phyloP scores from a whole-genome alignment of 2,888 invertebrate species.

The Omphaloscelis lunosa region DNA sequence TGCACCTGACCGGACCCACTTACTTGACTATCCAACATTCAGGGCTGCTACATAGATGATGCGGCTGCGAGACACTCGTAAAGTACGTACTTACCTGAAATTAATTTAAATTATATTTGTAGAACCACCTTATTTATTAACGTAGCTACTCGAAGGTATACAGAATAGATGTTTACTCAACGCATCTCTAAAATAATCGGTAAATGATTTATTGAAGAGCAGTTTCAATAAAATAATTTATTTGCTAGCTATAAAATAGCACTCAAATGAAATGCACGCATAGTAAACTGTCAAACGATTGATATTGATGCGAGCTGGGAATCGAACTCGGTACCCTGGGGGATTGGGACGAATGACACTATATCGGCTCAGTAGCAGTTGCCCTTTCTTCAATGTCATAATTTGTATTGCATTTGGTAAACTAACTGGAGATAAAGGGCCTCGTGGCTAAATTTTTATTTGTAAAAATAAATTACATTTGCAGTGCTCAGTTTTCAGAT shows the following conservation, averaged over 20 bases:
- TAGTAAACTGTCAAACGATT: slow-evolving; percentile 38
- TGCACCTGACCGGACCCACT: slow-evolving; percentile 19
- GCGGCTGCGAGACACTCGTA: slow-evolving; percentile 14
- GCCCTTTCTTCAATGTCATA: slow-evolving; percentile 9
- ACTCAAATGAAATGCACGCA: slow-evolving; percentile 27
- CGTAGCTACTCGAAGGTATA: background rate
- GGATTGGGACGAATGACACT: slow-evolving; percentile 26
- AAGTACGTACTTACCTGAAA: slow-evolving; percentile 73
- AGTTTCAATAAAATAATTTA: slow-evolving; percentile 31
- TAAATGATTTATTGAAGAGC: slow-evolving; percentile 17
- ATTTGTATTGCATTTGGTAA: background rate
- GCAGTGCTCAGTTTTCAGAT: no score
- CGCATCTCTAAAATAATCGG: background rate
- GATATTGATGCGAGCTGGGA: slow-evolving; percentile 36
- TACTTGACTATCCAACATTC: slow-evolving; percentile 28
- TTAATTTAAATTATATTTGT: background rate
- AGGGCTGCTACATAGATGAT: slow-evolving; percentile 52
- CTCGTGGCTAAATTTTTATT: no score
- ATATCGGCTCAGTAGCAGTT: background rate
- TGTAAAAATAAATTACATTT: no score
- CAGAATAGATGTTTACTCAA: background rate
- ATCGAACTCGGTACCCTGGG: slow-evolving; percentile 14
- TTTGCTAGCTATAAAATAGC: slow-evolving; percentile 34
- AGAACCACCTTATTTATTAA: background rate
- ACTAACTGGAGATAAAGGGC: no score